These are phyloP conservation scores for Eubucco bourcierii DNA, from an alignment of 2,113 vertebrate genomes.

Conservation along the genomic window DNA sequence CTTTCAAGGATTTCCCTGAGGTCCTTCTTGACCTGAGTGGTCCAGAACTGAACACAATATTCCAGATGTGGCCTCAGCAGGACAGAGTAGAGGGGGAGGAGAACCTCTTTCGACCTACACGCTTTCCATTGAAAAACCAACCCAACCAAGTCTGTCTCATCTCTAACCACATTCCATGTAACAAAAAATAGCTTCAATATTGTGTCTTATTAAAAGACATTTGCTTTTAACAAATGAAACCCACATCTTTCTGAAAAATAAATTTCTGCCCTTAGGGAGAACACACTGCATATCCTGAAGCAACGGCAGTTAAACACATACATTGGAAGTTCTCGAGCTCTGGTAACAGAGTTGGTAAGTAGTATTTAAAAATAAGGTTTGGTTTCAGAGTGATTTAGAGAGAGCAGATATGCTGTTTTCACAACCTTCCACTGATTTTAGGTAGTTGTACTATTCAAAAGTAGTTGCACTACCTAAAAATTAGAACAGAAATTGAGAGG, in stretches of 20 bases:
- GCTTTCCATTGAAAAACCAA: neutral
- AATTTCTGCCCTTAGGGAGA: constrained; percentile 85
- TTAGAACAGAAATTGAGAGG: neutral
- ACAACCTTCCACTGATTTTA: neutral
- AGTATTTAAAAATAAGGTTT: neutral
- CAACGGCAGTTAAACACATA: constrained; percentile 78
- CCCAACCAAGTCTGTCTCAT: neutral
- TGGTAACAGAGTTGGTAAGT: constrained; percentile 94
- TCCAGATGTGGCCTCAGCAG: no score
- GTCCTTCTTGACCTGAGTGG: no score
- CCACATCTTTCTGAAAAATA: neutral
- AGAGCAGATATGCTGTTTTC: neutral
- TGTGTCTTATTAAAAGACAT: neutral
- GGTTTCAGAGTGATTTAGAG: neutral
- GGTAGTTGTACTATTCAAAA: neutral
- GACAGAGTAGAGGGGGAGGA: no score
- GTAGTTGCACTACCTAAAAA: neutral
- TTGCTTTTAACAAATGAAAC: neutral
- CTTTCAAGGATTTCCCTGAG: no score
- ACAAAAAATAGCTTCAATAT: neutral
- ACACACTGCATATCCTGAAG: constrained; percentile 90
- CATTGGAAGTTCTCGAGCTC: constrained; percentile 78
- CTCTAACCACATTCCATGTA: neutral
- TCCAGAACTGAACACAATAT: no score
- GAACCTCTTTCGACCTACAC: no score